A percentile compares a stretch with the other conserved stretches of the same genome.
phyloP scores from a whole-genome alignment of 2,113 vertebrate genomes.

The Calcarius ornatus region DNA sequence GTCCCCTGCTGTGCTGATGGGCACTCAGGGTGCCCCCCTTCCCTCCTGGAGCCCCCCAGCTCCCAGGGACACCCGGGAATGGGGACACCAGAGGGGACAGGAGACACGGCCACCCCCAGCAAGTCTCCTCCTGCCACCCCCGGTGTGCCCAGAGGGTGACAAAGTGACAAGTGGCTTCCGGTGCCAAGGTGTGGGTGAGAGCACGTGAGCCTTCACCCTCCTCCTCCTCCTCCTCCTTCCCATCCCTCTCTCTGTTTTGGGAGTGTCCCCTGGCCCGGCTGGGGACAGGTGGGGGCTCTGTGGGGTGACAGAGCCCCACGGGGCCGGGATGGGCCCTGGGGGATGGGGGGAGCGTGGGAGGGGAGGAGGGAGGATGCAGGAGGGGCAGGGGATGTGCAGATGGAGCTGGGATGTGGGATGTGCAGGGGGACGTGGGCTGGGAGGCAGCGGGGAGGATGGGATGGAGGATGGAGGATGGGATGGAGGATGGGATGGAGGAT shows the following conservation, averaged over 20 bases:
- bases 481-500: not conserved
- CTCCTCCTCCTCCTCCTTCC: not conserved
- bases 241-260: accelerated
- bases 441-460: not conserved
- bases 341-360: not conserved
- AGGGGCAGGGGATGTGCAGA: not conserved
- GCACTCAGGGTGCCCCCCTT: not conserved
- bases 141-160: not conserved
- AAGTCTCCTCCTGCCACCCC: accelerated
- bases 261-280: not conserved
- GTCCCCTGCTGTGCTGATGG: not conserved
- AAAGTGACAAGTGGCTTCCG: not conserved
- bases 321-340: not conserved
- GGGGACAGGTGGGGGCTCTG: not conserved
- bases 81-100: not conserved
- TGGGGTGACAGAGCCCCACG: not conserved
- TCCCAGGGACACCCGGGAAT: not conserved
- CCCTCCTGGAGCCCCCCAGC: not conserved
- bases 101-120: not conserved
- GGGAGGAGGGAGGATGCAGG: not conserved
- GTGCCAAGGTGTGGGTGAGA: not conserved
- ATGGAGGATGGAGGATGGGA: not conserved
- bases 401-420: not conserved
- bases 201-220: not conserved
- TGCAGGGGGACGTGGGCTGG: not conserved